These are phyloP conservation scores for Bombus impatiens DNA, from an alignment of 1,140 invertebrate genomes.

Conservation along the genomic window DNA sequence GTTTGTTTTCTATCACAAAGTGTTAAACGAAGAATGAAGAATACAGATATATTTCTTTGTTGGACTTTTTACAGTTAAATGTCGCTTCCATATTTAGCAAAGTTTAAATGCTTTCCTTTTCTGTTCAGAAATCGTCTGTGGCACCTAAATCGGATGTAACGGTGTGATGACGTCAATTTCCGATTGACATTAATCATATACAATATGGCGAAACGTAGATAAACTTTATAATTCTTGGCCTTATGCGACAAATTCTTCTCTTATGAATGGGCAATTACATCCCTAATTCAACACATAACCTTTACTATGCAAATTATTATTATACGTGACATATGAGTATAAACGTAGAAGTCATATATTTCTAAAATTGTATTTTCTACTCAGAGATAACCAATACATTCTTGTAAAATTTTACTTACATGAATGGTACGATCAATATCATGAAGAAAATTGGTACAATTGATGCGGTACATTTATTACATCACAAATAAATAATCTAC, in stretches of 20 bases:
- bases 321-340: background rate
- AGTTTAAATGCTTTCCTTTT: constrained; percentile 21
- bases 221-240: background rate
- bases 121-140: constrained; percentile 4
- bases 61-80: background rate
- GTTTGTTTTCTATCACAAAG: background rate
- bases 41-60: background rate
- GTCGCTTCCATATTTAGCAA: background rate
- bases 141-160: constrained; percentile 40
- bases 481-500: background rate
- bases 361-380: too few relatives aligned
- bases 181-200: constrained; percentile 24
- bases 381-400: too few relatives aligned
- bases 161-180: constrained; percentile 41
- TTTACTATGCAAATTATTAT: background rate
- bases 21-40: background rate
- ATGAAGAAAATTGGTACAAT: background rate
- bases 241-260: background rate
- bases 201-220: background rate
- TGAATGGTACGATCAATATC: background rate
- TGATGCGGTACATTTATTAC: background rate
- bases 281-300: too few relatives aligned
- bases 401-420: background rate
- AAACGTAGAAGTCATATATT: too few relatives aligned
- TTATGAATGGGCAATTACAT: background rate